Evolutionary conservation across 2,888 invertebrate species (phyloP).

Genomic region (Gastracanthus pulcherrimus): DNA sequence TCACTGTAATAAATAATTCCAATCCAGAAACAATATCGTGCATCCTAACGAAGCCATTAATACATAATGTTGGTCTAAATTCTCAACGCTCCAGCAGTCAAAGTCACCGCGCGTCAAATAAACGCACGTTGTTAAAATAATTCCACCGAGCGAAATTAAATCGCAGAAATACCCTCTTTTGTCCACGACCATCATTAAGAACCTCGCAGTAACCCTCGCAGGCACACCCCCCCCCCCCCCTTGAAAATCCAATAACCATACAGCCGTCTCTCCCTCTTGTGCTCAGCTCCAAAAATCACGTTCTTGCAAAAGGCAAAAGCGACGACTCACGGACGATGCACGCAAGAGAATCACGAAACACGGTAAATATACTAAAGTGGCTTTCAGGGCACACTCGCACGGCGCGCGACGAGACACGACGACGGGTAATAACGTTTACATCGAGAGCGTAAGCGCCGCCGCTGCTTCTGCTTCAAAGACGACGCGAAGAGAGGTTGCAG

Average conservation of each 20-base stretch:
- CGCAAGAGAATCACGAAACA: background rate
- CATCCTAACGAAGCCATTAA: too few species aligned
- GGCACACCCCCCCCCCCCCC: background rate
- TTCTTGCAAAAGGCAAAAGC: background rate
- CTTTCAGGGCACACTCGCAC: background rate
- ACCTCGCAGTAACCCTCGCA: background rate
- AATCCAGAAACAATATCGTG: too few species aligned
- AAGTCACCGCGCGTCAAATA: background rate
- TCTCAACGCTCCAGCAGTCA: background rate
- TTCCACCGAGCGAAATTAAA: background rate
- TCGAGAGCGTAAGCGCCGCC: background rate
- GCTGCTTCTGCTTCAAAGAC: constrained; percentile 21
- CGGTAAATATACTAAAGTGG: constrained; percentile 17
- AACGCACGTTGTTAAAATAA: background rate
- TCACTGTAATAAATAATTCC: too few species aligned
- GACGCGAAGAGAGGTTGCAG: background rate
- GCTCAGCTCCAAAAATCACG: background rate
- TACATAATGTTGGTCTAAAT: too few species aligned
- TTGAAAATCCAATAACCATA: background rate
- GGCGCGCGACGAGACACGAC: background rate
- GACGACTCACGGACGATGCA: background rate
- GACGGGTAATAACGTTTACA: constrained; percentile 21
- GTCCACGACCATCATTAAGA: background rate
- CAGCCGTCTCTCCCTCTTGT: background rate
- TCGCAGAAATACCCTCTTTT: background rate